Evolutionary conservation across 1,140 invertebrate species (phyloP), one percentile per base, ranked within the genome.

Genomic region (Fopius arisanus): DNA sequence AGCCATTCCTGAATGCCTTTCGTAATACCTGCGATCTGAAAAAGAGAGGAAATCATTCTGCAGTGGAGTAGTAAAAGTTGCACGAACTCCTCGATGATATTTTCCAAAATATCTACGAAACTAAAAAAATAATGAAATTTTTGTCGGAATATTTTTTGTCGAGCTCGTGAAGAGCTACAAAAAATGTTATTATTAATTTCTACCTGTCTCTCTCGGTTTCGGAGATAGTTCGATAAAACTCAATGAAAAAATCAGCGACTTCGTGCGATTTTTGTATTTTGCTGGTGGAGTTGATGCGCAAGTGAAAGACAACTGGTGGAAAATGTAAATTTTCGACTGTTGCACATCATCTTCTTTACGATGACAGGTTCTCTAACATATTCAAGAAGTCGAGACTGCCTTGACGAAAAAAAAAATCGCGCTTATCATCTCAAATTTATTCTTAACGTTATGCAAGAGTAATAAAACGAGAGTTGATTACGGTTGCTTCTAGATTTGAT

Each of bases 401-500:
- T 6, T 16, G 43, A 51, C 1, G 4, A 19, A 12, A 4, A 3
- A 6, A 21, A 51, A 51, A 12, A 14, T 19, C 6, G 19, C 33
- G 33, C n/a, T 37, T 37, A 37, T 37, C 12, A 37, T 37, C 12
- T 37, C 33, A 37, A 37, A 29, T 31, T 63, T 23, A 63, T 63
- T 59, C 26, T 59, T 26, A 59, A 23, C 14, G 26, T 59, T 59
- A 3, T 12, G 23, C 54, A 59, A 59, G 19, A 19, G 19, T 26
- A 26, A 59, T 59, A 33, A 31, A 33, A 31, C 63, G n/a, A 33
- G 23, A 23, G 4, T 37, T n/a, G 7, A 14, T 29, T 66, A 31
- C n/a, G 59, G 19, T 31, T 21, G 70, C 72, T 75, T 78, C 77
- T 78, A 65, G 74, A 78, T 78, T 78, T 78, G 77, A 74, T 26